Conservation (phyloP, 2,888 invertebrate genomes). For the Lottia scabra region DNA sequence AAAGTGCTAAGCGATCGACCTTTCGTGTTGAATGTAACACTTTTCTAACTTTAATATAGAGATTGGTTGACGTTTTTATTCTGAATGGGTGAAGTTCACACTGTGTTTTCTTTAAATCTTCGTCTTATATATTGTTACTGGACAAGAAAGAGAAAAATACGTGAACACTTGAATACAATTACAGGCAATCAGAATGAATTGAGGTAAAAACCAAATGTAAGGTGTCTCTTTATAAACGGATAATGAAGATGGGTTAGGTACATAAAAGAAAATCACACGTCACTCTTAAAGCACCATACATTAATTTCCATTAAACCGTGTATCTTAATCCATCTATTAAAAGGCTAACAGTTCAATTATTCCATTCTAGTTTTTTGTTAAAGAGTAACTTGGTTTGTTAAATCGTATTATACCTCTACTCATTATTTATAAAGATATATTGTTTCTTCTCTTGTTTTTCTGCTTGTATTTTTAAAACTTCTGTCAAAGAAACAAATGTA, state of each 20-base stretch:
- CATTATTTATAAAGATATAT: no score
- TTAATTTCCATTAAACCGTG: no score
- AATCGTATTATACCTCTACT: no score
- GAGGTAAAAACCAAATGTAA: background rate
- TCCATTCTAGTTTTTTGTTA: no score
- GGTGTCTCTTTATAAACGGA: background rate
- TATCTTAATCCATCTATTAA: no score
- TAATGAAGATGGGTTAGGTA: background rate
- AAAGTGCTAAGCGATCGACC: background rate
- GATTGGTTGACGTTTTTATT: background rate
- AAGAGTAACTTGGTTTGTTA: no score
- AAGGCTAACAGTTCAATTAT: no score
- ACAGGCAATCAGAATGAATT: background rate
- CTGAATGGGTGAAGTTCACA: background rate
- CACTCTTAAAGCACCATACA: background rate
- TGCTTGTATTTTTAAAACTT: background rate
- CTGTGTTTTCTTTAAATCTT: background rate
- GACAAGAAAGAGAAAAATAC: constrained; percentile 2
- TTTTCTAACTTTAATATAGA: background rate
- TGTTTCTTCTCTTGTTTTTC: no score
- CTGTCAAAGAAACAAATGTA: constrained; percentile 6
- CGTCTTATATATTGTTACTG: background rate
- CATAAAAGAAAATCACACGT: background rate
- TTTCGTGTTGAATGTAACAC: background rate
- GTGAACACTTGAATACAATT: constrained; percentile 6